Conservation (phyloP, 2,797 vertebrate species). For the Spinus olivaceus region DNA sequence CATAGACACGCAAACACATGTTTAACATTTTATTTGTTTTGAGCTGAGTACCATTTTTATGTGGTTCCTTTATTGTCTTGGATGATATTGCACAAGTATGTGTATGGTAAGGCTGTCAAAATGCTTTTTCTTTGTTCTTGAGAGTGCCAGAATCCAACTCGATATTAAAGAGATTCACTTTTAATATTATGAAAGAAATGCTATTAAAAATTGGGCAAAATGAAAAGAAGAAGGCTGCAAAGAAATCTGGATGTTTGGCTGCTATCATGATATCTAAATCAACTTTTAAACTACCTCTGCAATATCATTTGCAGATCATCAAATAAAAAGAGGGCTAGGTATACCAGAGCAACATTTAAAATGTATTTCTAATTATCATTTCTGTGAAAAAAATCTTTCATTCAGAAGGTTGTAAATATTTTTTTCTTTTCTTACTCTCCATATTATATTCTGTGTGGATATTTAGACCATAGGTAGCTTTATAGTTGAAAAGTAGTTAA, state of each 20-base stretch:
- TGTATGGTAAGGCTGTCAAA: not conserved
- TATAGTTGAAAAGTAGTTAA: not conserved
- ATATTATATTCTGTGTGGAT: not conserved
- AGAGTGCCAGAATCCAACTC: not conserved
- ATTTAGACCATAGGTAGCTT: not conserved
- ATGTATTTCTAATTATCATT: not conserved
- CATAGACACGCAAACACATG: not conserved
- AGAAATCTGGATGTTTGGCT: not conserved
- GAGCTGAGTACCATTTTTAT: not conserved
- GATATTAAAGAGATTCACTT: not conserved
- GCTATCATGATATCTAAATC: not conserved
- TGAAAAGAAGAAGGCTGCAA: not conserved
- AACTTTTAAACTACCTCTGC: not conserved
- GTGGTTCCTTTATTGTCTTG: not conserved
- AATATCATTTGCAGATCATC: not conserved
- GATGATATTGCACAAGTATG: not conserved
- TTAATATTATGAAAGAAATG: not conserved
- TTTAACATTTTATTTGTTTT: not conserved
- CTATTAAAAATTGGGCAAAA: not conserved
- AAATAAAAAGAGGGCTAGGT: not conserved
- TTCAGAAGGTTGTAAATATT: not conserved
- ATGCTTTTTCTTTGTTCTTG: not conserved
- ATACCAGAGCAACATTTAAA: not conserved
- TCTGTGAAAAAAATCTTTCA: not conserved
- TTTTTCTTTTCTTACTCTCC: not conserved